These are phyloP conservation scores for Neolamprologus fasciatus DNA, from an alignment of 2,113 vertebrate genomes.

Conservation along the genomic window DNA sequence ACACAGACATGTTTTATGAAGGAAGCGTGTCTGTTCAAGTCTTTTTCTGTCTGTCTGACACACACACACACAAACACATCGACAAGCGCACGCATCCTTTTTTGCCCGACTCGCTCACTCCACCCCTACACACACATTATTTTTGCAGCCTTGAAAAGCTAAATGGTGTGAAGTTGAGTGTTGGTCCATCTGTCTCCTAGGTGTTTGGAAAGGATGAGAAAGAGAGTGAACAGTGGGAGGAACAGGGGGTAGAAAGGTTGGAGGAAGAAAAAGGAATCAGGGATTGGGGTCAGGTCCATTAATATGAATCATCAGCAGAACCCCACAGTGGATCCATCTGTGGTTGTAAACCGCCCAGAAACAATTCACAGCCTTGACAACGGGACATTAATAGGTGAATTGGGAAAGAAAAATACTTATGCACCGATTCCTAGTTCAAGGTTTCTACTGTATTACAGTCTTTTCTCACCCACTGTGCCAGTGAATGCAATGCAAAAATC, in stretches of 20 bases:
- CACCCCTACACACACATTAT: conserved; percentile 48
- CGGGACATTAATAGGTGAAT: conserved; percentile 37
- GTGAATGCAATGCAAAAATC: not conserved
- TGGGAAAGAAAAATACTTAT: conserved; percentile 10
- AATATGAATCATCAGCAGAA: conserved; percentile 68
- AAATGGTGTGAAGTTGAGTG: conserved; percentile 71
- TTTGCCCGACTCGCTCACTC: conserved; percentile 28
- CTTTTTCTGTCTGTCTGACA: not conserved
- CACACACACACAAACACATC: not conserved
- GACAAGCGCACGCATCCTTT: not conserved
- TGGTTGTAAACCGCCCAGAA: conserved; percentile 39
- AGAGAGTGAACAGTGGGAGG: conserved; percentile 38
- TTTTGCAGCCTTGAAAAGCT: conserved; percentile 67
- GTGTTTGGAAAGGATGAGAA: conserved; percentile 54
- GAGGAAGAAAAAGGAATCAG: conserved; percentile 46
- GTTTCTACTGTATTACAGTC: not conserved
- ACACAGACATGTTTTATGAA: not conserved
- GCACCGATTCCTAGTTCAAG: conserved; percentile 17
- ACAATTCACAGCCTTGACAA: conserved; percentile 40
- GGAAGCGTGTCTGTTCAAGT: not conserved
- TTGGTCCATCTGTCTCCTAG: conserved; percentile 67
- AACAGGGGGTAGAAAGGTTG: conserved; percentile 22
- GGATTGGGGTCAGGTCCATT: conserved; percentile 55
- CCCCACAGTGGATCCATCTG: conserved; percentile 63
- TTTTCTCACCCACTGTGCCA: not conserved